Evolutionary conservation across 2,888 invertebrate species (phyloP).

Genomic region (Empis stercorea): DNA sequence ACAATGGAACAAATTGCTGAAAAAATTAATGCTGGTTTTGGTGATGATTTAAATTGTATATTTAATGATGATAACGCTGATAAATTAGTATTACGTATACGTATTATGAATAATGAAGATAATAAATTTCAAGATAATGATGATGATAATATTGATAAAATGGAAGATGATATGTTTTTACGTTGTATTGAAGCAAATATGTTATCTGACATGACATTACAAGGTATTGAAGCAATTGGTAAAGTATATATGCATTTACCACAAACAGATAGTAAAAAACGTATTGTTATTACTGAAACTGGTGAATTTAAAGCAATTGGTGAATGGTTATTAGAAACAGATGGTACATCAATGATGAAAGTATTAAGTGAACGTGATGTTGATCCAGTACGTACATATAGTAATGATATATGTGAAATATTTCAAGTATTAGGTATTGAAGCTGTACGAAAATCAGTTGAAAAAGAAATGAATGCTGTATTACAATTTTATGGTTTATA

Average conservation of each 20-base stretch:
- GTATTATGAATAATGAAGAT: constrained; percentile 97
- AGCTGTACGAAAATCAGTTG: constrained; percentile 97
- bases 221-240: constrained; percentile 93
- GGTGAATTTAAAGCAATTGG: constrained; percentile 98
- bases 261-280: constrained; percentile 94
- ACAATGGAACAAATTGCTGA: constrained; percentile 99
- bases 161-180: constrained; percentile 99
- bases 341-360: constrained; percentile 97
- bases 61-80: constrained; percentile 99
- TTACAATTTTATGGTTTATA: constrained; percentile 98
- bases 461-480: constrained; percentile 99
- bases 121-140: constrained; percentile 70
- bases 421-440: constrained; percentile 97
- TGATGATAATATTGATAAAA: constrained; percentile 82
- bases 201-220: constrained; percentile 97
- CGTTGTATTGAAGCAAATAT: constrained; percentile 98
- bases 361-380: constrained; percentile 96
- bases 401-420: constrained; percentile 99
- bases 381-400: constrained; percentile 92
- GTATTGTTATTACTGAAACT: constrained; percentile 91
- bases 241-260: constrained; percentile 99
- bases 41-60: constrained; percentile 97
- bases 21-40: constrained; percentile 97
- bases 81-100: constrained; percentile 89
- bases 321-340: constrained; percentile 98